Percentiles rank a stretch among this genome's conserved stretches.
These are phyloP conservation scores for Amitus sp. DNA, from an alignment of 2,888 invertebrate species.

Conservation along the genomic window DNA sequence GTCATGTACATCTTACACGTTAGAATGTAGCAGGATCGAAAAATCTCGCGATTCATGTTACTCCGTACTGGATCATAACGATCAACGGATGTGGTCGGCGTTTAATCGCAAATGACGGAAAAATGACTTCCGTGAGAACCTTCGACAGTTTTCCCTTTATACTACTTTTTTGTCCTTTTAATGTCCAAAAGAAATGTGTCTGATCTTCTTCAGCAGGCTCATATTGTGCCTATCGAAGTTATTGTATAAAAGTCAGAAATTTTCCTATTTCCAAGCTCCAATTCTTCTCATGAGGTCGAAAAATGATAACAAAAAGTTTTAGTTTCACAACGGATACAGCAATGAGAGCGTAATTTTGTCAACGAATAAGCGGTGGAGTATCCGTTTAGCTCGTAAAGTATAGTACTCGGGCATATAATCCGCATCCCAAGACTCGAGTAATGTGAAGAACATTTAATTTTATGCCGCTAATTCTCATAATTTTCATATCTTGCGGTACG, in stretches of 20 bases:
- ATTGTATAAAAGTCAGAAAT: too few species aligned
- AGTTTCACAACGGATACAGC: constrained; percentile 1
- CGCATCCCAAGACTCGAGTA: constrained; percentile 22
- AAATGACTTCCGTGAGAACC: constrained; percentile 65
- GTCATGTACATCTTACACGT: too few species aligned
- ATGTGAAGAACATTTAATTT: constrained; percentile 41
- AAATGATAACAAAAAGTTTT: constrained; percentile 9
- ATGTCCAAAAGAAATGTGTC: too few species aligned
- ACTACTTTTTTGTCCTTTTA: too few species aligned
- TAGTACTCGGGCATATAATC: constrained; percentile 27
- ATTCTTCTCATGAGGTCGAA: too few species aligned
- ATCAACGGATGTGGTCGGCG: constrained; percentile 63
- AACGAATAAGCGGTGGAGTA: neutral
- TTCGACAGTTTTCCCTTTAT: constrained; percentile 19
- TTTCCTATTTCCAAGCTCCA: too few species aligned
- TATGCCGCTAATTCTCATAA: constrained; percentile 39
- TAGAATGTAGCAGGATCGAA: constrained; percentile 55
- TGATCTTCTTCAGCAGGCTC: too few species aligned
- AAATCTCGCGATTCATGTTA: constrained; percentile 33
- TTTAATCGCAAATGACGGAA: constrained; percentile 60
- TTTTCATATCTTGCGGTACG: constrained; percentile 30
- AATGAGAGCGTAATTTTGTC: neutral
- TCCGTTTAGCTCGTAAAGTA: constrained; percentile 7
- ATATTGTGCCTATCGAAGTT: too few species aligned
- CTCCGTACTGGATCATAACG: constrained; percentile 50